Evolutionary conservation across 1,140 invertebrate genomes (phyloP).

Genomic region (Harlomillsia oculata): DNA sequence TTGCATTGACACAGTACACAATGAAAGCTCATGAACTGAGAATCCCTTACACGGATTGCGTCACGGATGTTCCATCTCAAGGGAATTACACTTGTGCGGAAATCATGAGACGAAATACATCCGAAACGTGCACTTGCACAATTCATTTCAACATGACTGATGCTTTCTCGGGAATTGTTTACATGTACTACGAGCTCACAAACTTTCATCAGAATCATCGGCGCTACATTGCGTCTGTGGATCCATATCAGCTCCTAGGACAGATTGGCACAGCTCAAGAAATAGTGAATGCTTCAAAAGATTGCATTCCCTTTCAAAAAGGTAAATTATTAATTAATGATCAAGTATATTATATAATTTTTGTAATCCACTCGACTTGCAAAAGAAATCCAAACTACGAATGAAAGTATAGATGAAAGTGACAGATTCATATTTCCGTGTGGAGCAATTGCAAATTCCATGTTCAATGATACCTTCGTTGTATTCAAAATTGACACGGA

Average conservation of each 20-base stretch:
- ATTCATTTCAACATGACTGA: too few relatives aligned
- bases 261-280: conserved; percentile 43
- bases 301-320: too few relatives aligned
- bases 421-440: conserved; percentile 62
- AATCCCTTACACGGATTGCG: conserved; percentile 75
- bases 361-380: conserved; percentile 21
- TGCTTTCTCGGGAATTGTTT: conserved; percentile 63
- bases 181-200: conserved; percentile 96
- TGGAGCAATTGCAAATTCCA: conserved; percentile 86
- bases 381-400: not conserved
- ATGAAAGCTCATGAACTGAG: conserved; percentile 66
- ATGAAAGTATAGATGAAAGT: not conserved
- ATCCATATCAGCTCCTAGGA: conserved; percentile 90
- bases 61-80: conserved; percentile 37
- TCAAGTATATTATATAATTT: conserved; percentile 38
- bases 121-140: too few relatives aligned
- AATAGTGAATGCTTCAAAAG: conserved; percentile 32
- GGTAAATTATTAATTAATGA: conserved; percentile 64
- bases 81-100: conserved; percentile 5
- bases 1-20: conserved; percentile 81
- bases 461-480: conserved; percentile 36
- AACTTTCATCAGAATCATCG: conserved; percentile 95
- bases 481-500: conserved; percentile 34
- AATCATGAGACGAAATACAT: not conserved
- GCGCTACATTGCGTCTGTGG: conserved; percentile 94